Percentiles rank a stretch among this genome's conserved stretches.
These are phyloP conservation scores for Zootoca vivipara DNA, from an alignment of 2,113 vertebrate genomes.

Conservation along the genomic window DNA sequence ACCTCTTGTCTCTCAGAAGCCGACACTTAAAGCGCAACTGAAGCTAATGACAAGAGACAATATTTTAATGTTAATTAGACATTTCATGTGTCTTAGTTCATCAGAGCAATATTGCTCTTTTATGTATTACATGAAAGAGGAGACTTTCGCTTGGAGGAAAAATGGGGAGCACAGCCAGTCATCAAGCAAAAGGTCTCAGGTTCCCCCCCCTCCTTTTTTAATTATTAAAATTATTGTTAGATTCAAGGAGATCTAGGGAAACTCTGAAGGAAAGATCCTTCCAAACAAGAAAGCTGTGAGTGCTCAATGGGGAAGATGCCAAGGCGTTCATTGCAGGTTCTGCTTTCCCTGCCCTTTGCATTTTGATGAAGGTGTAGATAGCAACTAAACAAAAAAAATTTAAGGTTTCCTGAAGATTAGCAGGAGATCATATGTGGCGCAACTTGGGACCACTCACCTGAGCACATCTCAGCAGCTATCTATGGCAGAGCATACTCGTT, in stretches of 20 bases:
- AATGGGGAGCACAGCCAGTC: constrained; percentile 66
- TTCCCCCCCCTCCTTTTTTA: constrained; percentile 42
- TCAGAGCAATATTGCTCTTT: constrained; percentile 78
- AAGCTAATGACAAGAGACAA: constrained; percentile 78
- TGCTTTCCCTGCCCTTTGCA: constrained; percentile 4
- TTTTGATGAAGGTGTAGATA: constrained; percentile 41
- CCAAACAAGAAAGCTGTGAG: constrained; percentile 50
- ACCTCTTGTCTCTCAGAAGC: constrained; percentile 60
- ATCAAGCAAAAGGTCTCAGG: constrained; percentile 55
- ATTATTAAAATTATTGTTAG: constrained; percentile 78
- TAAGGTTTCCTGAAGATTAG: constrained; percentile 21
- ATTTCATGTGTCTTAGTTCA: constrained; percentile 77
- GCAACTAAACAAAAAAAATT: constrained; percentile 14
- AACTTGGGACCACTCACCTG: neutral
- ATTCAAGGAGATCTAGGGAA: constrained; percentile 65
- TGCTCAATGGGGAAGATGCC: constrained; percentile 41
- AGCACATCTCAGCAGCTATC: too few species aligned
- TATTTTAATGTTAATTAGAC: constrained; percentile 81
- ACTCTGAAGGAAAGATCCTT: constrained; percentile 66
- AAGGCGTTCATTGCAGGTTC: constrained; percentile 34
- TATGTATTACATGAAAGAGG: constrained; percentile 78
- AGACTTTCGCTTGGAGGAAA: constrained; percentile 74
- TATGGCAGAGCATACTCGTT: neutral
- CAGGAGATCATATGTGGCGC: neutral
- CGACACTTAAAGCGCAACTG: constrained; percentile 72